Base-by-base conservation (phyloP, 2,888 invertebrate species). In the Muscina levida region DNA sequence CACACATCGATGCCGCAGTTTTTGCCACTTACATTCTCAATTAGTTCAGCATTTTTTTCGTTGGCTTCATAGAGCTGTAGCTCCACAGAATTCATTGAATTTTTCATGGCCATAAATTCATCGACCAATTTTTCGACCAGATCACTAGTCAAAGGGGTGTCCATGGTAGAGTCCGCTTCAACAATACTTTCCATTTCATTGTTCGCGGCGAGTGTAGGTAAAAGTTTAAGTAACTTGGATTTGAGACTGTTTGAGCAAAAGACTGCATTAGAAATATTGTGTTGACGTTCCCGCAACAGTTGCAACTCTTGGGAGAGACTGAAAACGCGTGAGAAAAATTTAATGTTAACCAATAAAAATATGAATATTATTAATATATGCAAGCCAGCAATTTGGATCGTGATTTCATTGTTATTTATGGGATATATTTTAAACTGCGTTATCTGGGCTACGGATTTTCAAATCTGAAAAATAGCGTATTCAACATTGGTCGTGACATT, bases 41-140 rank as follows among this genome's bases (percentile, higher is more conserved):
- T 82, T 0, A 91, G 84, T 77, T 91, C 90, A 0, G 90, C 85
- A 72, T 90, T 90, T 85, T 90, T 90, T 82, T 91, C 90, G 79
- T 91, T 91, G 15, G 90, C 90, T 81, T 91, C 90, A 77, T 91
- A 91, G 37, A 91, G 83, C 78, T 91, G 91, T 44, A 91, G 82
- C 68, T 91, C 91, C 11, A 89, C 89, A 1, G 86, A 83, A 70
- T 87, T 89, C 76, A 89, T 85, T 19, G 86, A 84, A 39, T 87
- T 85, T 73, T 89, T 90, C 5, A 90, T 83, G 3, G 87, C 83
- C 8, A 89, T 79, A 78, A 90, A 90, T 77, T 90, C 90, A 8
- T 86, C 86, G 0, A 90, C 86, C 11, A 91, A 85, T 67, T 88
- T 88, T 70, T 90, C 89, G 1, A 90, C 86, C 26, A 89, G 84